These are phyloP conservation scores for Parnassius glacialis DNA, from an alignment of 2,888 invertebrate species.

Conservation along the genomic window DNA sequence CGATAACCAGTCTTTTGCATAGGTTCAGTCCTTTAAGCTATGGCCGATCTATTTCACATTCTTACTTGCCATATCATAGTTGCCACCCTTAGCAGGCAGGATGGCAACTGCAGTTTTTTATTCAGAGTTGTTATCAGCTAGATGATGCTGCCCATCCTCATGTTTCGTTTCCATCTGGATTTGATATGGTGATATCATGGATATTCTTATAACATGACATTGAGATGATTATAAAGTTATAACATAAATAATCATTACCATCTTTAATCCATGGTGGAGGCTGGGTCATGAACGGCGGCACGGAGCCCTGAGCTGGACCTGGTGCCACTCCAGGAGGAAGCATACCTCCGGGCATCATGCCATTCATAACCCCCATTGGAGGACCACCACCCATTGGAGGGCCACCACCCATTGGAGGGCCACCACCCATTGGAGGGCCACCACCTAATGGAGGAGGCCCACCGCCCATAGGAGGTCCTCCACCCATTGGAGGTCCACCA, in stretches of 20 bases:
- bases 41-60: too few species aligned
- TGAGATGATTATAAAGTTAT: too few species aligned
- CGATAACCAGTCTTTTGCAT: too few species aligned
- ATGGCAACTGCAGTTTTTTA: too few species aligned
- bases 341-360: slow-evolving; percentile 49
- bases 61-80: too few species aligned
- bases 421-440: background rate
- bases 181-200: too few species aligned
- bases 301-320: slow-evolving; percentile 37
- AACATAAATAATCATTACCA: slow-evolving; percentile 38
- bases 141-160: too few species aligned
- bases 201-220: too few species aligned
- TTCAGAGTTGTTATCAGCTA: too few species aligned
- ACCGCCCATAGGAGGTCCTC: slow-evolving; percentile 12
- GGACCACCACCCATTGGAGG: slow-evolving; percentile 40
- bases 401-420: background rate
- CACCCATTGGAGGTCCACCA: background rate
- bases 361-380: slow-evolving; percentile 53
- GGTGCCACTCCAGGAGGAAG: slow-evolving; percentile 48
- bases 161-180: too few species aligned
- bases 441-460: background rate
- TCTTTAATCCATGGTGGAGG: slow-evolving; percentile 70
- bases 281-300: slow-evolving; percentile 62
- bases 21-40: too few species aligned
- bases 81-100: too few species aligned